Evolutionary conservation across 2,797 vertebrate genomes (phyloP), one percentile per base, ranked within the genome.

Genomic region (Decapterus maruadsi): DNA sequence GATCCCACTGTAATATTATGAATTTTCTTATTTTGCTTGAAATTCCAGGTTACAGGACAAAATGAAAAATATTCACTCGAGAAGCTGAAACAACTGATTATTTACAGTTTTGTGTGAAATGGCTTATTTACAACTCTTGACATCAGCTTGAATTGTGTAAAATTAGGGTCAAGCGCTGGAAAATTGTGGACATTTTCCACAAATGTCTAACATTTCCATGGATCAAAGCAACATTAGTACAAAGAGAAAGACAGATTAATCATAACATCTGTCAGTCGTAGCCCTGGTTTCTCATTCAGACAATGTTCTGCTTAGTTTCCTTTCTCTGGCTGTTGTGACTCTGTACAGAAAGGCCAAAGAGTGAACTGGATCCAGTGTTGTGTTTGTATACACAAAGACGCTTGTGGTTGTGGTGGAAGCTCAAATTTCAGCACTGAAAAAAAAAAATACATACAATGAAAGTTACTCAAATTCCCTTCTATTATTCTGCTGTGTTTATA

Each of bases 311-410:
- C 31, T 53, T 22, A 38, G 5, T 16, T n/a, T 20, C 0, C n/a
- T 53, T n/a, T 43, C 10, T 11, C 12, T 42, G 40, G 10, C 26
- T 8, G 12, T 66, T 74, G 45, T 72, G 42, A 19, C 55, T 50
- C 8, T 22, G 14, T 20, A 45, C 19, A 55, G 8, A 58, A 19
- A 58, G 42, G 42, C 61, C 70, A 80, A 14, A 45, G 22, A 38
- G 29, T 16, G 6, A 72, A 69, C 40, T 69, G 34, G 60, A 68
- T 78, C 45, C 64, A 68, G 26, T 40, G 13, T 14, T 54, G 5
- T 51, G 58, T 58, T 45, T 69, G 14, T 36, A 7, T 17, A 53
- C 45, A 81, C 63, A 50, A 61, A 56, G 58, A 55, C 4, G 29
- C 17, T 50, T 50, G 29, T 61, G 61, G 29, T 45, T 16, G 19